Conservation (phyloP, 2,797 vertebrate genomes). For the Ispidina picta region DNA sequence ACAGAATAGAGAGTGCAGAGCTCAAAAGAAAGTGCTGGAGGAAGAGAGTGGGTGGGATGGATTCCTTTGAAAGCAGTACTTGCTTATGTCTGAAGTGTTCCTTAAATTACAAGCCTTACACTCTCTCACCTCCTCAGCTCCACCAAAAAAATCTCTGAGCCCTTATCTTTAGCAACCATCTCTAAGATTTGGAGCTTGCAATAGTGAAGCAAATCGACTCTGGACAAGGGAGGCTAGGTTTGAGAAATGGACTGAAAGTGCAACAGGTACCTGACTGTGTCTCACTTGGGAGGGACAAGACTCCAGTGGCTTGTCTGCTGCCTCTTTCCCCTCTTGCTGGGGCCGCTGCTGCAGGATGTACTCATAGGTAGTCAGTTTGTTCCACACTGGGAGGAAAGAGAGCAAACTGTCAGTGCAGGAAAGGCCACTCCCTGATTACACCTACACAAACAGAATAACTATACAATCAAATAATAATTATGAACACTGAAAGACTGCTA, state of each 20-base stretch:
- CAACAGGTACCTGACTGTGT: conserved; percentile 58
- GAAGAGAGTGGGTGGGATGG: conserved; percentile 1
- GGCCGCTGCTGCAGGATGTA: conserved; percentile 93
- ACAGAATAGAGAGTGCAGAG: neutral
- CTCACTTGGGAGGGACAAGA: conserved; percentile 59
- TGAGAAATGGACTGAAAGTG: neutral
- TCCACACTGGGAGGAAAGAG: conserved; percentile 80
- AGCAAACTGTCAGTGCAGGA: conserved; percentile 29
- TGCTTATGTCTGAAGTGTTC: neutral
- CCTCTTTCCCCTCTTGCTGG: conserved; percentile 80
- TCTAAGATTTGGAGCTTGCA: neutral
- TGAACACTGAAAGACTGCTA: neutral
- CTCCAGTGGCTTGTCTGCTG: conserved; percentile 67
- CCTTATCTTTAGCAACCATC: neutral
- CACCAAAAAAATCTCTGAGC: neutral
- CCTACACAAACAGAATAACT: neutral
- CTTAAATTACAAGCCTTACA: neutral
- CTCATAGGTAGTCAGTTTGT: conserved; percentile 93
- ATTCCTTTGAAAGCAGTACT: conserved; percentile 16
- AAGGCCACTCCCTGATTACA: neutral
- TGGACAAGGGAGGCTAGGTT: accelerated
- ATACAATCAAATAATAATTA: neutral
- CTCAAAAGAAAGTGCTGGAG: neutral
- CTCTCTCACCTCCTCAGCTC: neutral
- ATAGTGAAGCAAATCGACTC: neutral